phyloP scores from a whole-genome alignment of 1,140 invertebrate species.

The Musca vetustissima region DNA sequence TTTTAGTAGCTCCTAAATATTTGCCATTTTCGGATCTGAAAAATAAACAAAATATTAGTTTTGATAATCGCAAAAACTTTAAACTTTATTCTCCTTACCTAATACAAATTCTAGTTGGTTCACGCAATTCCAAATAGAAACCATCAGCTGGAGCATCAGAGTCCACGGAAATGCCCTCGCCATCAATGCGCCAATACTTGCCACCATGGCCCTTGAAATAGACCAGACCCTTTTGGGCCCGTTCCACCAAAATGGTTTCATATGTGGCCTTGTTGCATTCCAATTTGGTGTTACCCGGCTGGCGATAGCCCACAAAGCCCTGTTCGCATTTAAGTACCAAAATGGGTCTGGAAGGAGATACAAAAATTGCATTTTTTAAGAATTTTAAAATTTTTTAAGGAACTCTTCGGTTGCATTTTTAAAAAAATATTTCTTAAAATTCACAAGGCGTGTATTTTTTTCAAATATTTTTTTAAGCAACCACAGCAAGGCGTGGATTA shows the following conservation, averaged over 20 bases:
- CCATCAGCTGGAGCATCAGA: conserved; percentile 78
- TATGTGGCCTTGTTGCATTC: conserved; percentile 96
- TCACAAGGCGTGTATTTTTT: too few species aligned
- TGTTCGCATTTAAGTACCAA: conserved; percentile 93
- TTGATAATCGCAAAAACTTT: background rate
- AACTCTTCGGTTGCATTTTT: too few species aligned
- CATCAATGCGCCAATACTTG: conserved; percentile 90
- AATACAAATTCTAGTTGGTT: conserved; percentile 89
- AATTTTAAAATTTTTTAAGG: too few species aligned
- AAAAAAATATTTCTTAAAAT: too few species aligned
- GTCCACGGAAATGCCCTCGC: conserved; percentile 84
- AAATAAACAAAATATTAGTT: background rate
- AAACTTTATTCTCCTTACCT: conserved; percentile 52
- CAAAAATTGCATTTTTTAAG: too few species aligned
- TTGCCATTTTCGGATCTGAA: conserved; percentile 62
- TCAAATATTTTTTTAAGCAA: too few species aligned
- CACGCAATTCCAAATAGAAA: conserved; percentile 89
- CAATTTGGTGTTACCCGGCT: conserved; percentile 73
- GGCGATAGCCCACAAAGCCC: conserved; percentile 93
- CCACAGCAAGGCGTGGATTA: too few species aligned
- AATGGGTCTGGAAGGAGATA: conserved; percentile 82
- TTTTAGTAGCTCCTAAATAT: conserved; percentile 91
- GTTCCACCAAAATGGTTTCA: conserved; percentile 88
- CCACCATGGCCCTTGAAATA: conserved; percentile 93
- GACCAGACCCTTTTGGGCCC: conserved; percentile 85